Percentiles rank a stretch among this genome's conserved stretches.
These are phyloP conservation scores for Pantelozetes paolii DNA, from an alignment of 2,888 invertebrate species.

Conservation along the genomic window DNA sequence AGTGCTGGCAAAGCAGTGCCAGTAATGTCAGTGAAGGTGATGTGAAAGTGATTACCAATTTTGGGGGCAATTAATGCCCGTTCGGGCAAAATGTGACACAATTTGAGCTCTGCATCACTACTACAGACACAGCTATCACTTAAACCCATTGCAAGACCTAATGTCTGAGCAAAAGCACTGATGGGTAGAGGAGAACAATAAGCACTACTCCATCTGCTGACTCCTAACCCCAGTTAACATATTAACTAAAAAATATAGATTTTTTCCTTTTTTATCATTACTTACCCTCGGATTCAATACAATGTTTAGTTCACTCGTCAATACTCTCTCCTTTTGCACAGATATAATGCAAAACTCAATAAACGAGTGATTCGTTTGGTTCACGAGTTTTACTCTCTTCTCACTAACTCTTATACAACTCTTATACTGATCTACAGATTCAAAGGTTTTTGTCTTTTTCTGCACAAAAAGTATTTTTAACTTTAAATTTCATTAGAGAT, in stretches of 20 bases:
- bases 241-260: conserved; percentile 31
- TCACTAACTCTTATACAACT: not conserved
- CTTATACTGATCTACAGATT: too few species aligned
- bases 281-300: conserved; percentile 26
- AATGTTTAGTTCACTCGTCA: conserved; percentile 13
- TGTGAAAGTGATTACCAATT: conserved; percentile 13
- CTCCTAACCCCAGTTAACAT: conserved; percentile 24
- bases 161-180: conserved; percentile 11
- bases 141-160: conserved; percentile 16
- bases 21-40: not conserved
- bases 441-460: conserved; percentile 5
- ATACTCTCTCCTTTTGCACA: not conserved
- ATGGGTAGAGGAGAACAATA: not conserved
- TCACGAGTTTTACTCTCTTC: conserved; percentile 13
- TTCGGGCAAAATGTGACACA: conserved; percentile 9
- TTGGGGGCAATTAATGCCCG: not conserved
- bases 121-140: not conserved
- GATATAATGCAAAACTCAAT: not conserved
- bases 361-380: not conserved
- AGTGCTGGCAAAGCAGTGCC: not conserved
- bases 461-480: not conserved
- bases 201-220: conserved; percentile 29
- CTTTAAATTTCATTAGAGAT: not conserved
- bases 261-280: conserved; percentile 13
- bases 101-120: conserved; percentile 9